phyloP scores from a whole-genome alignment of 2,888 invertebrate genomes.

The Drosophila borborema region DNA sequence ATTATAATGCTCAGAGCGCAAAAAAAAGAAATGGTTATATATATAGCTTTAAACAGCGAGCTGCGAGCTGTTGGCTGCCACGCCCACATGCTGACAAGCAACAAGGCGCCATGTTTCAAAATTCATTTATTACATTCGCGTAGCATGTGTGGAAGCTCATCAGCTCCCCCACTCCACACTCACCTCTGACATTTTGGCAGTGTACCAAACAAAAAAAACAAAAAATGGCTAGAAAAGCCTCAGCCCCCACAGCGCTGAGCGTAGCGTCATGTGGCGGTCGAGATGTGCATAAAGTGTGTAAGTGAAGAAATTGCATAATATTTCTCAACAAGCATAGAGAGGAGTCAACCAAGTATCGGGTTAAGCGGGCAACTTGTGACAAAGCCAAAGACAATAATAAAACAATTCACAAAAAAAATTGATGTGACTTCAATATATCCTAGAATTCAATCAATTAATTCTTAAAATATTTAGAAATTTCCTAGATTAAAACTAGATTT shows the following conservation, averaged over 20 bases:
- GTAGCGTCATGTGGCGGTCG: slow-evolving; percentile 36
- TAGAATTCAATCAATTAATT: background rate
- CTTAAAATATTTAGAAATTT: too few relatives aligned
- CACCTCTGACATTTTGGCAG: slow-evolving; percentile 16
- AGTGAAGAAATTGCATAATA: slow-evolving; percentile 78
- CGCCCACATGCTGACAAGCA: slow-evolving; percentile 66
- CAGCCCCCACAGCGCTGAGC: slow-evolving; percentile 51
- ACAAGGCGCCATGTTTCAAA: slow-evolving; percentile 65
- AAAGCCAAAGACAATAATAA: slow-evolving; percentile 39
- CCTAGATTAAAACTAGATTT: too few relatives aligned
- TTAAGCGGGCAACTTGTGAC: slow-evolving; percentile 44
- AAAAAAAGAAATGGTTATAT: slow-evolving; percentile 4
- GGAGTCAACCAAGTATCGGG: slow-evolving; percentile 44
- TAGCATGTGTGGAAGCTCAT: slow-evolving; percentile 48
- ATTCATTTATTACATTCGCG: slow-evolving; percentile 73
- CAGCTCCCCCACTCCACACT: slow-evolving; percentile 23
- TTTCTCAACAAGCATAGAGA: slow-evolving; percentile 51
- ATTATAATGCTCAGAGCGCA: slow-evolving; percentile 39
- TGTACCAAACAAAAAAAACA: slow-evolving; percentile 16
- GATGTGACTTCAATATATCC: slow-evolving; percentile 1
- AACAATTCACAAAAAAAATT: accelerated
- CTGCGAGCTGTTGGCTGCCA: slow-evolving; percentile 38
- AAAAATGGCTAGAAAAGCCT: slow-evolving; percentile 34
- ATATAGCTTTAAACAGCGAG: slow-evolving; percentile 31
- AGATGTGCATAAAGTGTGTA: slow-evolving; percentile 47